These are phyloP conservation scores for Lathronympha strigana DNA, from an alignment of 2,888 invertebrate genomes.

Conservation along the genomic window DNA sequence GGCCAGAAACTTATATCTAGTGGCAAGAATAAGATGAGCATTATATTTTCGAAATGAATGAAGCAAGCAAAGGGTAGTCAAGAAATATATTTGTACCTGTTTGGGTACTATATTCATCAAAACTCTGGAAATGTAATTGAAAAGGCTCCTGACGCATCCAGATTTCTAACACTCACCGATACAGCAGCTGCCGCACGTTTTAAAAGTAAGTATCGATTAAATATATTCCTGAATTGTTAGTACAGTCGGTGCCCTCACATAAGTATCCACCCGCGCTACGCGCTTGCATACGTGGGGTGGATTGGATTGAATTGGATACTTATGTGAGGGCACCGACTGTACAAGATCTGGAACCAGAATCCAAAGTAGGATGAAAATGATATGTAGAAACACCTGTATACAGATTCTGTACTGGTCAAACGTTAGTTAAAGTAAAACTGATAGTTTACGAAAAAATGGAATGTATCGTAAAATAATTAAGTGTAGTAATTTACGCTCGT, in stretches of 20 bases:
- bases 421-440: not conserved
- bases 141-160: not conserved
- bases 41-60: not conserved
- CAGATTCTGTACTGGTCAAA: conserved; percentile 13
- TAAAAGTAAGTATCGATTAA: not conserved
- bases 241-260: not conserved
- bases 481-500: no score
- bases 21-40: conserved; percentile 46
- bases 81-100: no score
- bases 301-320: no score
- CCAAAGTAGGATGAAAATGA: not conserved
- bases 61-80: not conserved
- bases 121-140: not conserved
- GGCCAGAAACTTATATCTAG: conserved; percentile 52
- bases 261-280: no score
- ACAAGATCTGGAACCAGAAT: not conserved
- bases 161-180: not conserved
- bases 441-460: no score
- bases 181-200: not conserved
- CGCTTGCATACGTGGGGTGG: no score
- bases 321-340: no score
- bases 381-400: conserved; percentile 28
- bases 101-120: no score
- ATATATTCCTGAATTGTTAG: not conserved
- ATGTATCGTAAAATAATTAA: no score